Conservation (phyloP, 2,797 vertebrate genomes). For the Ptychadena robeensis region DNA sequence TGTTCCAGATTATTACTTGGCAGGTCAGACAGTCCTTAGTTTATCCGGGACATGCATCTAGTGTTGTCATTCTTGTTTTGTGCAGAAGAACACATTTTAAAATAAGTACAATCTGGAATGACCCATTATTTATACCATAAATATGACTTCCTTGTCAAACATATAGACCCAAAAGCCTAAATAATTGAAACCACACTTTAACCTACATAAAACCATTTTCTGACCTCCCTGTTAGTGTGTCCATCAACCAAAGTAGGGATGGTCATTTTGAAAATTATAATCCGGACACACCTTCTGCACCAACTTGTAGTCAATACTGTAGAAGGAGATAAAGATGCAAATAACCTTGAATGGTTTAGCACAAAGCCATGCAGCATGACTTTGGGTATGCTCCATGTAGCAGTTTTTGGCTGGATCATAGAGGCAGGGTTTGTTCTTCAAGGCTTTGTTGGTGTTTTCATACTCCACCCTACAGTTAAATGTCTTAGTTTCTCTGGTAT, state of each 20-base stretch:
- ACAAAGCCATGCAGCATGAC: constrained; percentile 94
- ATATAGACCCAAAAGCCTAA: background rate
- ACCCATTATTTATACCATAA: constrained; percentile 9
- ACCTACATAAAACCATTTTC: constrained; percentile 31
- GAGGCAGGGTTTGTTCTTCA: constrained; percentile 92
- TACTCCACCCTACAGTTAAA: constrained; percentile 97
- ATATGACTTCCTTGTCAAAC: background rate
- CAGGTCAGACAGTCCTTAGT: constrained; percentile 15
- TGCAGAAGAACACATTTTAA: background rate
- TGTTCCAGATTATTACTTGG: constrained; percentile 18
- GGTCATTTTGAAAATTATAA: constrained; percentile 97
- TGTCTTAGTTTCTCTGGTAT: constrained; percentile 86
- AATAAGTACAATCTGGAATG: background rate
- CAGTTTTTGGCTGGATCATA: constrained; percentile 95
- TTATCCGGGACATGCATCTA: constrained; percentile 36
- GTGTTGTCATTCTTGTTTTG: constrained; percentile 12
- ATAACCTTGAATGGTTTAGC: constrained; percentile 98
- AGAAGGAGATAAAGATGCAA: constrained; percentile 98
- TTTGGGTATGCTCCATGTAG: constrained; percentile 96
- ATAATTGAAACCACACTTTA: constrained; percentile 3
- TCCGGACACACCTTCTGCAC: constrained; percentile 98
- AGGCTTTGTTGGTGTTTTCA: constrained; percentile 93
- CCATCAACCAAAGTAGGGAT: constrained; percentile 89
- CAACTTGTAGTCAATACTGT: constrained; percentile 97
- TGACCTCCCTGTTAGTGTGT: constrained; percentile 38